Base-by-base conservation (phyloP, 2,797 vertebrate genomes). In the Microtus agrestis region DNA sequence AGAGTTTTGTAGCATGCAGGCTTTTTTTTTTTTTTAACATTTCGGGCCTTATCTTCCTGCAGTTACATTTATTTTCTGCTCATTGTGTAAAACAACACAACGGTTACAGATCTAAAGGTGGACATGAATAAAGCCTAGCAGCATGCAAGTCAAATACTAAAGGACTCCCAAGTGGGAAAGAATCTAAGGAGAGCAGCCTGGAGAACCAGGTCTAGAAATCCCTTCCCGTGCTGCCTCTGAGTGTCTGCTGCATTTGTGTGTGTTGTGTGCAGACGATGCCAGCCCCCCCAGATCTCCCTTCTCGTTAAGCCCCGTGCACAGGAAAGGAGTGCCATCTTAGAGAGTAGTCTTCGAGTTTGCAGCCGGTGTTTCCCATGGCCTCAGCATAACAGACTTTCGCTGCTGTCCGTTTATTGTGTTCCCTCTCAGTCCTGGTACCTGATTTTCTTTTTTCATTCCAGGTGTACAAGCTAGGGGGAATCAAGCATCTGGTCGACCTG, bases 401-500 rank as follows among this genome's bases (percentile, higher is more conserved):
- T n/a, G 51, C 74, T 23, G 14, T 56, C 82, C 61, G 10, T 73
- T 40, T 59, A 54, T 77, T 37, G 27, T 25, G 27, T 91, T 29
- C 80, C 94, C 95, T 87, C 88, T 96, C 85, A 96, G 63, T 63
- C 91, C 88, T 93, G 56, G 13, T 67, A 37, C 78, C 82, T 95
- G 23, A 71, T 84, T 27, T 97, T 0, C 1, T 80, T 97, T 56
- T 97, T 82, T 7, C 77, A 91, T 96, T 73, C 40, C 94, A 99
- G 99, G 99, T 99, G 0, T 99, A 99, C 95, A 98, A 99, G 82
- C 98, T 99, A 6, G 99, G 99, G 69, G 99, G 99, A 40, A 99
- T 99, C 98, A 99, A 99, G 98, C 99, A 99, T 98, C 98, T 99
- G 94, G 99, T 99, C 94, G 99, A 99, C 97, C 99, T 99, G 67